These are phyloP conservation scores for Phasia obesa DNA, from an alignment of 2,888 invertebrate genomes.

Conservation along the genomic window DNA sequence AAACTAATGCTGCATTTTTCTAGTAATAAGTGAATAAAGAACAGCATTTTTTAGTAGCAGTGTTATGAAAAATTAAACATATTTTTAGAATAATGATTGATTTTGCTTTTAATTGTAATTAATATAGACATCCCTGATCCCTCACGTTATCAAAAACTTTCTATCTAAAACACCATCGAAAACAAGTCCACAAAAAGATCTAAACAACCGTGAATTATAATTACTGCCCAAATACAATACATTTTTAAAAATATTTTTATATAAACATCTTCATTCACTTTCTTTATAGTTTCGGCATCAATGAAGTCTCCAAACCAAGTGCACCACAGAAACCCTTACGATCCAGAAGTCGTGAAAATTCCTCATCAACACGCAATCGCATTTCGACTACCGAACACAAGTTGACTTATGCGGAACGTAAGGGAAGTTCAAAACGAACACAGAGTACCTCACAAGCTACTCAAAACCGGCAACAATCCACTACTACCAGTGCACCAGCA, in stretches of 20 bases:
- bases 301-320: constrained; percentile 80
- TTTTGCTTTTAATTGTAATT: too few species aligned
- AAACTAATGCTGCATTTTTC: too few species aligned
- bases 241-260: not conserved
- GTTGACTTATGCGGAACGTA: constrained; percentile 70
- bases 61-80: too few species aligned
- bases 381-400: constrained; percentile 74
- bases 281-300: constrained; percentile 77
- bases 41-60: too few species aligned
- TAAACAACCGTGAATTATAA: too few species aligned
- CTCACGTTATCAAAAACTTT: too few species aligned
- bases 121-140: too few species aligned
- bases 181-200: too few species aligned
- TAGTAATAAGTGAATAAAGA: too few species aligned
- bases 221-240: too few species aligned
- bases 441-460: constrained; percentile 42
- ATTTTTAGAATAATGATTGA: too few species aligned
- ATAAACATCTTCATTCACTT: not conserved
- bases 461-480: constrained; percentile 70
- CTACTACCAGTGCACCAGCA: constrained; percentile 79
- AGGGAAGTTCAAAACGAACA: constrained; percentile 71
- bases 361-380: constrained; percentile 75
- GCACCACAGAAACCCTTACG: constrained; percentile 78
- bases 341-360: constrained; percentile 78
- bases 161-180: too few species aligned